Evolutionary conservation across 1,140 invertebrate genomes (phyloP).

Genomic region (Sweltsa coloradensis): DNA sequence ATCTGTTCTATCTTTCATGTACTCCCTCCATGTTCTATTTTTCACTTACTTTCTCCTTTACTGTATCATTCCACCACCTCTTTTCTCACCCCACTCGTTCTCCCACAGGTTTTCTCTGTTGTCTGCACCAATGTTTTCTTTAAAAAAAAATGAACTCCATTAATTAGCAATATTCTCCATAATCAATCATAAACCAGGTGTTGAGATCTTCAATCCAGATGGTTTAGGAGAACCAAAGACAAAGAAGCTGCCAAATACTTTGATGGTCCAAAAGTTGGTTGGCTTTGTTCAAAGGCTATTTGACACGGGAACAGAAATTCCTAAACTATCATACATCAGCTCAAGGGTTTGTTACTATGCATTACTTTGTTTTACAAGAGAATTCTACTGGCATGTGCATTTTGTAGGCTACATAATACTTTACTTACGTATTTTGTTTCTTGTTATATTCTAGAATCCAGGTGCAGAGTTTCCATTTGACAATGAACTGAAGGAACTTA

Average conservation of each 20-base stretch:
- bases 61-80: too few species aligned
- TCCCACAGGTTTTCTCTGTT: too few species aligned
- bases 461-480: constrained; percentile 59
- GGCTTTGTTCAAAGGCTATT: constrained; percentile 58
- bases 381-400: neutral
- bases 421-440: constrained; percentile 8
- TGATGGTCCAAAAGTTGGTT: constrained; percentile 71
- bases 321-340: constrained; percentile 38
- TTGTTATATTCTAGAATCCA: constrained; percentile 37
- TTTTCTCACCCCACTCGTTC: too few species aligned
- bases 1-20: too few species aligned
- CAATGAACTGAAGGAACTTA: constrained; percentile 65
- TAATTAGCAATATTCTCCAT: too few species aligned
- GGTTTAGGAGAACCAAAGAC: constrained; percentile 40
- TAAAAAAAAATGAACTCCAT: too few species aligned
- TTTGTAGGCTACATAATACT: neutral
- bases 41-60: too few species aligned
- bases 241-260: constrained; percentile 61
- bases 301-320: constrained; percentile 35
- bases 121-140: too few species aligned
- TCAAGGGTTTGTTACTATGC: constrained; percentile 33
- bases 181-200: constrained; percentile 22
- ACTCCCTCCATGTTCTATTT: too few species aligned
- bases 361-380: constrained; percentile 2
- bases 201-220: constrained; percentile 39